phyloP scores from a whole-genome alignment of 2,888 invertebrate species.

The Bellardia pandia region DNA sequence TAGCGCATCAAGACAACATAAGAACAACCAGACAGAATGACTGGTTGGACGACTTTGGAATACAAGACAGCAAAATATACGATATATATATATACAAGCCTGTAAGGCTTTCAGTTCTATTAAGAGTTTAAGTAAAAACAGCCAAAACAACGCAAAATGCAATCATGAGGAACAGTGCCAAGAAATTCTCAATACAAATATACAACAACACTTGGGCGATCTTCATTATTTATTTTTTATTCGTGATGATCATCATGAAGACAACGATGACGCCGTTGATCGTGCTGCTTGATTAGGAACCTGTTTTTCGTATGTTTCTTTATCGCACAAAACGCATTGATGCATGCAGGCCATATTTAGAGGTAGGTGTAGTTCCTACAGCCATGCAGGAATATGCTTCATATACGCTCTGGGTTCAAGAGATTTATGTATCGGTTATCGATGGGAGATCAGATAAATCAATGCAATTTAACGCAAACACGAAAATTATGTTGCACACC shows the following conservation, averaged over 20 bases:
- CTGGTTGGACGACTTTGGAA: slow-evolving; percentile 31
- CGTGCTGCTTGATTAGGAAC: slow-evolving; percentile 74
- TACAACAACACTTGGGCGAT: slow-evolving; percentile 34
- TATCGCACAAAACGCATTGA: slow-evolving; percentile 38
- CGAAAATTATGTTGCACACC: slow-evolving; percentile 69
- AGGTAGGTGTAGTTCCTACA: slow-evolving; percentile 38
- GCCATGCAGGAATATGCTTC: not conserved
- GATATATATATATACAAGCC: not conserved
- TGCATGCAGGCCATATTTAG: slow-evolving; percentile 39
- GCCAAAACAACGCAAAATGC: slow-evolving; percentile 31
- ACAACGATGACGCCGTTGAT: slow-evolving; percentile 48
- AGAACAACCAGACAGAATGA: slow-evolving; percentile 34
- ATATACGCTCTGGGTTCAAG: not conserved
- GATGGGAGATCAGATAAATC: slow-evolving; percentile 71
- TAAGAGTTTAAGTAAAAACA: slow-evolving; percentile 19
- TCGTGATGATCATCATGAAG: not conserved
- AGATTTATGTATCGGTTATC: slow-evolving; percentile 71
- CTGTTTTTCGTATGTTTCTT: slow-evolving; percentile 54
- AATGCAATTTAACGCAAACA: slow-evolving; percentile 73
- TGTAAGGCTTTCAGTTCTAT: not conserved
- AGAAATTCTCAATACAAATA: slow-evolving; percentile 13
- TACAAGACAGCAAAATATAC: not conserved
- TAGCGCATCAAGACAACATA: not conserved
- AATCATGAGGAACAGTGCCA: slow-evolving; percentile 8
- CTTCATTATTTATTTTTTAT: slow-evolving; percentile 15